A percentile compares a stretch with the other conserved stretches of the same genome.
Conservation (phyloP, 2,113 vertebrate species). For the Aegotheles bennettii region DNA sequence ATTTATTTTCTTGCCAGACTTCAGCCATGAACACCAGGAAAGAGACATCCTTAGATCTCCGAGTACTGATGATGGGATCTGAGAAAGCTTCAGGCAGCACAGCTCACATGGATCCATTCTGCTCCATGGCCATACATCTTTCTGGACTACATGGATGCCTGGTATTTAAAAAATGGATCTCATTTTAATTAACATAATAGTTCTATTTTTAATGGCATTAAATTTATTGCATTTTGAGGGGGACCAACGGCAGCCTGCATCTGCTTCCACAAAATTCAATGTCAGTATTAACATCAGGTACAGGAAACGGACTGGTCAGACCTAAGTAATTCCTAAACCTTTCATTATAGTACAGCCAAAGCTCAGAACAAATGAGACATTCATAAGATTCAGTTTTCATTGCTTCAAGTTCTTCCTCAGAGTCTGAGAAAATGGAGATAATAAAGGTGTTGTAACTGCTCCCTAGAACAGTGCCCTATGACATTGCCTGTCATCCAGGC, state of each 20-base stretch:
- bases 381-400: not conserved
- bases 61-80: not conserved
- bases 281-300: not conserved
- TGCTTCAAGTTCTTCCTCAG: not conserved
- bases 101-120: not conserved
- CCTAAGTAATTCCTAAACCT: not conserved
- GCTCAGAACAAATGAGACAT: not conserved
- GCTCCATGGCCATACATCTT: not conserved
- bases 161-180: not conserved
- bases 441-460: not conserved
- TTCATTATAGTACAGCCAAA: not conserved
- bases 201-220: not conserved
- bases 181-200: not conserved
- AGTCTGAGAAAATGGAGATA: not conserved
- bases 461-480: not conserved
- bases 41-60: not conserved
- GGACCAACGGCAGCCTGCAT: not conserved
- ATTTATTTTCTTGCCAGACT: not conserved
- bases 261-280: not conserved
- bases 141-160: not conserved
- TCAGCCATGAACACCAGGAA: not conserved
- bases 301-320: not conserved
- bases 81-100: not conserved
- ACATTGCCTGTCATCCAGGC: not conserved
- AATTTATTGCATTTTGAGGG: not conserved